Percentiles rank a stretch among this genome's conserved stretches.
These are phyloP conservation scores for Dolichoris vasculosae DNA, from an alignment of 1,140 invertebrate species.

Conservation along the genomic window DNA sequence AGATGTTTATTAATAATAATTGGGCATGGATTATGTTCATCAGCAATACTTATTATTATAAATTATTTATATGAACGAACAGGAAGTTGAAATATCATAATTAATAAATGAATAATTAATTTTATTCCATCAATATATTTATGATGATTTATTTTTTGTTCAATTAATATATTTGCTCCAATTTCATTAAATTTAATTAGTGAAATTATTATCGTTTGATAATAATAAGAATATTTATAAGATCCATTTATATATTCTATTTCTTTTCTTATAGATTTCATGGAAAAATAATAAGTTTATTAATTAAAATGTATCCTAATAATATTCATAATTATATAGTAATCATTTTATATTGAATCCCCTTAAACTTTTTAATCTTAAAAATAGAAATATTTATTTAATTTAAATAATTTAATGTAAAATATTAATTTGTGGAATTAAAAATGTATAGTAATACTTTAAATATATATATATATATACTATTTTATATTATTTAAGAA, in stretches of 20 bases:
- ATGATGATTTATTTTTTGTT: constrained; percentile 24
- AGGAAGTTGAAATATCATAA: background rate
- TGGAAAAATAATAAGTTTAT: no score
- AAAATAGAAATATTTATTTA: no score
- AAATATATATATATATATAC: no score
- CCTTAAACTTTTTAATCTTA: constrained; percentile 6
- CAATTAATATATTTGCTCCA: background rate
- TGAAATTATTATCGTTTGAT: no score
- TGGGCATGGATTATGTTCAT: background rate
- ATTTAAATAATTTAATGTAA: no score
- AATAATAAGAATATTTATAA: background rate
- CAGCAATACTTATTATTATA: background rate
- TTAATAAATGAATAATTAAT: constrained; percentile 17
- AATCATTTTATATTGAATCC: background rate
- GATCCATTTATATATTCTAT: background rate
- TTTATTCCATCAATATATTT: background rate
- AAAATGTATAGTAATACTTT: no score
- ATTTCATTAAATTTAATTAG: no score
- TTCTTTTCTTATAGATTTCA: background rate
- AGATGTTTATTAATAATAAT: background rate
- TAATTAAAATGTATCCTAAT: constrained; percentile 9
- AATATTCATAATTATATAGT: background rate
- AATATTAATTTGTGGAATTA: no score
- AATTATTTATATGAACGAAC: no score
- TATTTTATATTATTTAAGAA: no score